Evolutionary conservation across 1,140 invertebrate species (phyloP).

Genomic region (Zaprionus ornatus): DNA sequence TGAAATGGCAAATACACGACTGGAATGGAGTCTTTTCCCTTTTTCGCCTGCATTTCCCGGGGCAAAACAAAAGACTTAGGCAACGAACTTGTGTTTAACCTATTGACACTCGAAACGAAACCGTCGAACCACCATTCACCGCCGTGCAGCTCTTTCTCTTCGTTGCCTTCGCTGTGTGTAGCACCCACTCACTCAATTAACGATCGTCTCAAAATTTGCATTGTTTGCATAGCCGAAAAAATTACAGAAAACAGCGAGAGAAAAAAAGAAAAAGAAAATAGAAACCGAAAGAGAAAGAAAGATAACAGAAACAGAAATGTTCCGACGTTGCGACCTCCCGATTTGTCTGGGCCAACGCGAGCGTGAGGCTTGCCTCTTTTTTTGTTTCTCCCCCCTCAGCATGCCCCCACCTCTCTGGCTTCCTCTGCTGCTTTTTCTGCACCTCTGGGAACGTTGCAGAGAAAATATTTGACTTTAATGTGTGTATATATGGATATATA

Average conservation of each 20-base stretch:
- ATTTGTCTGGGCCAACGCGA: slow-evolving; percentile 57
- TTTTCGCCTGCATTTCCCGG: not conserved
- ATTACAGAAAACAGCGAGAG: not conserved
- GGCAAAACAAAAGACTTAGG: slow-evolving; percentile 57
- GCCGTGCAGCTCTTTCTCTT: not conserved
- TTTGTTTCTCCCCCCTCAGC: not conserved
- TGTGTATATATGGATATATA: slow-evolving; percentile 68
- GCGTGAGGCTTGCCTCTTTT: slow-evolving; percentile 50
- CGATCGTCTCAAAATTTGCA: slow-evolving; percentile 59
- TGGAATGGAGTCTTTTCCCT: slow-evolving; percentile 1
- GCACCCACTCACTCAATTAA: slow-evolving; percentile 48
- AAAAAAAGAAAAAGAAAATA: slow-evolving; percentile 6
- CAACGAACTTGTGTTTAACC: slow-evolving; percentile 73
- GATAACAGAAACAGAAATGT: slow-evolving; percentile 31
- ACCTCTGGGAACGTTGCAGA: slow-evolving; percentile 65
- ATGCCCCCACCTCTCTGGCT: not conserved
- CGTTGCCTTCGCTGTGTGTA: not conserved
- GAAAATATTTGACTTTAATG: slow-evolving; percentile 73
- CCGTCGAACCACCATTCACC: slow-evolving; percentile 24
- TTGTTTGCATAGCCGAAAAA: slow-evolving; percentile 48
- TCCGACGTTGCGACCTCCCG: slow-evolving; percentile 53
- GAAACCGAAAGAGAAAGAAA: not conserved
- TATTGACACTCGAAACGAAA: slow-evolving; percentile 65
- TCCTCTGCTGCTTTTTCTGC: slow-evolving; percentile 31
- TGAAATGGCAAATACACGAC: slow-evolving; percentile 1